These are phyloP conservation scores for Phyllostomus hastatus DNA, from an alignment of 2,113 vertebrate species.

Conservation along the genomic window DNA sequence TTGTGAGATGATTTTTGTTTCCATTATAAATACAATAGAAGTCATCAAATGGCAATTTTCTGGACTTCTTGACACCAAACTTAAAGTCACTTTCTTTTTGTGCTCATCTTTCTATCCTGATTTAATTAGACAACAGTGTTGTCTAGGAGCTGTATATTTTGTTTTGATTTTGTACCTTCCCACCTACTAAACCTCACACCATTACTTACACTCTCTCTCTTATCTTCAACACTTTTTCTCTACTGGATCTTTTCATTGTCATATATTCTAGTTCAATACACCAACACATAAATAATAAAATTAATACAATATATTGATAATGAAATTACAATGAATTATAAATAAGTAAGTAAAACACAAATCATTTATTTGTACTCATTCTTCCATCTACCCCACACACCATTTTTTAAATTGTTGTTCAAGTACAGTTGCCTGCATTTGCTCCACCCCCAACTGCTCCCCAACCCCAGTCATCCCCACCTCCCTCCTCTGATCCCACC, in stretches of 20 bases:
- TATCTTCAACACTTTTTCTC: neutral
- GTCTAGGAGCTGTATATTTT: neutral
- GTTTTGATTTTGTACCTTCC: neutral
- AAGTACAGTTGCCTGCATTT: no score
- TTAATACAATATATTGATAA: neutral
- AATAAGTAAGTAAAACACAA: neutral
- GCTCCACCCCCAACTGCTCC: no score
- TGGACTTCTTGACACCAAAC: neutral
- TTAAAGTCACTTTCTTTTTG: neutral
- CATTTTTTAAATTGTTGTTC: no score
- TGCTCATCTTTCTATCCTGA: neutral
- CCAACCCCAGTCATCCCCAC: no score
- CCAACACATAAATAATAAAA: neutral
- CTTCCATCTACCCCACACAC: rapidly evolving
- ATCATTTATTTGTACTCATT: neutral
- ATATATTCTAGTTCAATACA: neutral
- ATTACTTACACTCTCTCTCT: neutral
- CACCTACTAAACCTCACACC: neutral
- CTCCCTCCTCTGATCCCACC: no score
- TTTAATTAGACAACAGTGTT: neutral
- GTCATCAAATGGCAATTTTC: neutral
- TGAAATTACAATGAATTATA: neutral
- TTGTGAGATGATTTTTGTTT: neutral
- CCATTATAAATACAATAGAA: neutral
- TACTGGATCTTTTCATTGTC: neutral